Evolutionary conservation across 1,140 invertebrate genomes (phyloP).

Genomic region (Apis mellifera): Amel_HAv3.1 CM009932.2:6028501-6029000

Average conservation of each 20-base stretch:
- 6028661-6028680: too few relatives aligned
- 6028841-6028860: constrained; percentile 17
- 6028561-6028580: too few relatives aligned
- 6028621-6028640: too few relatives aligned
- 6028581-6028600: too few relatives aligned
- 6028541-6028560: too few relatives aligned
- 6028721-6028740: neutral
- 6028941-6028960: neutral
- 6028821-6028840: neutral
- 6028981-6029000: constrained; percentile 54
- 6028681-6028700: too few relatives aligned
- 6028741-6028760: neutral
- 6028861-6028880: neutral
- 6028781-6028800: constrained; percentile 29
- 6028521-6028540: too few relatives aligned
- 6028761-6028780: constrained; percentile 30
- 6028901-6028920: neutral
- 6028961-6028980: constrained; percentile 36
- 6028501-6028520: too few relatives aligned
- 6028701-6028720: neutral
- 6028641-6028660: too few relatives aligned
- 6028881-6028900: neutral
- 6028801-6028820: constrained; percentile 3
- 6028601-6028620: too few relatives aligned
- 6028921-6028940: constrained; percentile 2